These are phyloP conservation scores for Silvanus unidentatus DNA, from an alignment of 2,888 invertebrate species.

Conservation along the genomic window DNA sequence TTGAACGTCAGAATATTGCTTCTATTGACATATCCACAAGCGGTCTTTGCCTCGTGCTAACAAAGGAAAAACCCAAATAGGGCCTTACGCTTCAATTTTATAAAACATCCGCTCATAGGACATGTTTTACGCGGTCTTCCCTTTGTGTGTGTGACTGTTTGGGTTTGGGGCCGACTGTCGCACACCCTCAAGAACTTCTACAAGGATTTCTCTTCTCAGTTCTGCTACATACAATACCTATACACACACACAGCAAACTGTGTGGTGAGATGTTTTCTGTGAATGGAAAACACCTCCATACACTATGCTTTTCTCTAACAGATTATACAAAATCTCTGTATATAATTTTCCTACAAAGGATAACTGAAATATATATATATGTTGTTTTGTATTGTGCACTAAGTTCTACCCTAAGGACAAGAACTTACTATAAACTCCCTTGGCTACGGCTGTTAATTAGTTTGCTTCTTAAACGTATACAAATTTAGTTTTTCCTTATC, in stretches of 20 bases:
- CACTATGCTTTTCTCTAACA: constrained; percentile 6
- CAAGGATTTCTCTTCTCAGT: constrained; percentile 4
- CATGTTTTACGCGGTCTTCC: constrained; percentile 9
- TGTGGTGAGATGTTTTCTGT: constrained; percentile 10
- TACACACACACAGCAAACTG: not conserved
- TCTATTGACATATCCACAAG: too few species aligned
- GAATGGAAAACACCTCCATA: constrained; percentile 13
- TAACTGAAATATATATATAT: constrained; percentile 15
- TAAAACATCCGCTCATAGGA: not conserved
- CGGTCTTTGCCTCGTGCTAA: too few species aligned
- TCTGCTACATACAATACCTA: constrained; percentile 4
- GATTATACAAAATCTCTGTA: constrained; percentile 15
- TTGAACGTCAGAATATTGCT: too few species aligned
- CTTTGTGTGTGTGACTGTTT: constrained; percentile 8
- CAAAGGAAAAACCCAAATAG: too few species aligned
- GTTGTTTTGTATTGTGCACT: constrained; percentile 8
- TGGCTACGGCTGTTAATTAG: constrained; percentile 4
- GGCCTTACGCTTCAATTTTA: too few species aligned
- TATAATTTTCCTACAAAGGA: constrained; percentile 17
- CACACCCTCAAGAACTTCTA: constrained; percentile 6
- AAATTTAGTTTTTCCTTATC: too few species aligned
- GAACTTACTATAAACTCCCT: constrained; percentile 7
- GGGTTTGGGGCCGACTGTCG: constrained; percentile 3
- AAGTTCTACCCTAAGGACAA: constrained; percentile 10
- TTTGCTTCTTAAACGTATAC: not conserved